Conservation (phyloP, 64 coral and sea anemone genomes). For the Pocillopora damicornis region DNA sequence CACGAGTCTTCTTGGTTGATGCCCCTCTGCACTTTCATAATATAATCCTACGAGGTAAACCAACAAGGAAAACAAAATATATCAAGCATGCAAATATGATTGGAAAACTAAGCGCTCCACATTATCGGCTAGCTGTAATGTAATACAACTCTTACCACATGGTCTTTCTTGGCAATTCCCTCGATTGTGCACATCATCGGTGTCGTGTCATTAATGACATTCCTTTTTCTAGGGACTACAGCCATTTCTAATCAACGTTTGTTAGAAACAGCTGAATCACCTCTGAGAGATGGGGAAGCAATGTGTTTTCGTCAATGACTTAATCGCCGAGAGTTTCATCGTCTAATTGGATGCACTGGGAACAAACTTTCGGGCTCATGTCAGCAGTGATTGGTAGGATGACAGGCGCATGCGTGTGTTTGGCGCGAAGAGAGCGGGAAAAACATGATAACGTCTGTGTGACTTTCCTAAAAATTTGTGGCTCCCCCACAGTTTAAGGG, state of each 20-base stretch:
- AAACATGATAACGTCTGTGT: not conserved
- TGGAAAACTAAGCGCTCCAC: not conserved
- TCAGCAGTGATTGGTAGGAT: conserved; percentile 14
- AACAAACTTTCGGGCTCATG: not conserved
- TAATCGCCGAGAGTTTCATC: not conserved
- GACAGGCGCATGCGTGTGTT: not conserved
- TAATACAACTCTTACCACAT: conserved; percentile 59
- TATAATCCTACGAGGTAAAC: conserved; percentile 78
- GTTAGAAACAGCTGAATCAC: not conserved
- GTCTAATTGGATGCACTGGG: not conserved
- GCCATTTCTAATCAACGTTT: conserved; percentile 36
- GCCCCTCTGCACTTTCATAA: conserved; percentile 95
- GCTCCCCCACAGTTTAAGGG: not conserved
- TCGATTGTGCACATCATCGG: conserved; percentile 87
- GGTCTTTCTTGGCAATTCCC: conserved; percentile 90
- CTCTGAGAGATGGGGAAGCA: not conserved
- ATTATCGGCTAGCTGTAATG: not conserved
- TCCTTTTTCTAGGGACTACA: conserved; percentile 35
- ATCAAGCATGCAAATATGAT: not conserved
- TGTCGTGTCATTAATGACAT: conserved; percentile 71
- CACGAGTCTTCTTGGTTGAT: conserved; percentile 87
- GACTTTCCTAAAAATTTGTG: not conserved
- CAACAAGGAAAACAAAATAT: not conserved
- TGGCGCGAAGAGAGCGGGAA: conserved; percentile 20
- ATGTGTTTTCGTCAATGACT: not conserved